Evolutionary conservation across 2,888 invertebrate genomes (phyloP).

Genomic region (Euproctis similis): DNA sequence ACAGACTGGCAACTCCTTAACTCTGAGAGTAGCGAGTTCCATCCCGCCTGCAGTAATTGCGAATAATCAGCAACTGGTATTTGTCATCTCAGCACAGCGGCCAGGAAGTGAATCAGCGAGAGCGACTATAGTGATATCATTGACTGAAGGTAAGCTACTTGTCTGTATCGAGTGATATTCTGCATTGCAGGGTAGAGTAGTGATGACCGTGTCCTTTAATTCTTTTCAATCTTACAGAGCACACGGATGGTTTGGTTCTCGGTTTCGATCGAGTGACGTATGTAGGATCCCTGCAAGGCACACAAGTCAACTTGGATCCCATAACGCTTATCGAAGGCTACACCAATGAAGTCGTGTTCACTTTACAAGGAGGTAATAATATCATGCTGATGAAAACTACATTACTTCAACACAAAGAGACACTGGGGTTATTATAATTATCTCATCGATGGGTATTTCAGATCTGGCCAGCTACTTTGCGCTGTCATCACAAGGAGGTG

Average conservation of each 20-base stretch:
- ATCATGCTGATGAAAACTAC: neutral
- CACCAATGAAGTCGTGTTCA: conserved; percentile 21
- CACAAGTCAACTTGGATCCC: conserved; percentile 15
- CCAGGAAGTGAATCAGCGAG: conserved; percentile 12
- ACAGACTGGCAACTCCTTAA: conserved; percentile 10
- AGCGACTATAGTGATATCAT: conserved; percentile 21
- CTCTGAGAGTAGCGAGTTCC: conserved; percentile 7
- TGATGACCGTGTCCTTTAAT: neutral
- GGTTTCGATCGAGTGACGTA: conserved; percentile 12
- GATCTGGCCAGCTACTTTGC: conserved; percentile 17
- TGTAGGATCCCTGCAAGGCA: conserved; percentile 17
- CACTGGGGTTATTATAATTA: neutral
- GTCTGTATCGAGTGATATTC: no score
- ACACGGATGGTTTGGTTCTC: conserved; percentile 3
- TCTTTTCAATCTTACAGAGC: conserved; percentile 2
- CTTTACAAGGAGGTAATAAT: conserved; percentile 26
- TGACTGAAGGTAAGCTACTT: conserved; percentile 11
- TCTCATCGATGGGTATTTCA: neutral
- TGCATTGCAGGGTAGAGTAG: no score
- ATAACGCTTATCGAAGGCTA: conserved; percentile 30
- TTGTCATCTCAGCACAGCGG: conserved; percentile 19
- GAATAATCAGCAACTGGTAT: conserved; percentile 21
- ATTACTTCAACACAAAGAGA: no score
- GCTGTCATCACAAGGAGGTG: conserved; percentile 4
- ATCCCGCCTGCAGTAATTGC: conserved; percentile 20